These are phyloP conservation scores for Ormyrus thymus DNA, from an alignment of 2,888 invertebrate species.

Conservation along the genomic window DNA sequence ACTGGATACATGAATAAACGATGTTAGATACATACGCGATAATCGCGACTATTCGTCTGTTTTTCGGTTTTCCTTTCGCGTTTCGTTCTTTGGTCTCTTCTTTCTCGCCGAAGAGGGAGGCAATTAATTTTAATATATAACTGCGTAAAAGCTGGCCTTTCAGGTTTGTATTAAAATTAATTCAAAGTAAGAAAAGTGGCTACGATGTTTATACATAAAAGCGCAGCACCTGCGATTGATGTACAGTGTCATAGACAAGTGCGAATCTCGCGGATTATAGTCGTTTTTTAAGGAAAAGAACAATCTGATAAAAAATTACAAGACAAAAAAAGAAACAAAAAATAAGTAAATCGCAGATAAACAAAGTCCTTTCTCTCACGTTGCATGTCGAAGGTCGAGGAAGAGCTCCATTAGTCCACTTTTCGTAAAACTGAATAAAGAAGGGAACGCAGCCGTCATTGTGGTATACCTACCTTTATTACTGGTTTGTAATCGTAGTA, in stretches of 20 bases:
- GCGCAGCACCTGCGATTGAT: constrained; percentile 51
- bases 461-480: constrained; percentile 48
- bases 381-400: constrained; percentile 31
- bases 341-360: not conserved
- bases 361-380: constrained; percentile 39
- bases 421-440: constrained; percentile 26
- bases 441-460: constrained; percentile 38
- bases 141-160: constrained; percentile 68
- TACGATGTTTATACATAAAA: constrained; percentile 50
- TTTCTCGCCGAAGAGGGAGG: constrained; percentile 42
- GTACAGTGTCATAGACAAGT: constrained; percentile 54
- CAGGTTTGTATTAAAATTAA: constrained; percentile 67
- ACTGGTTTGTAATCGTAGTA: constrained; percentile 46
- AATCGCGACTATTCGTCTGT: constrained; percentile 23
- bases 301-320: constrained; percentile 20
- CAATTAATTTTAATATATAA: constrained; percentile 68
- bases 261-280: constrained; percentile 51
- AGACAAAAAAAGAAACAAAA: not conserved
- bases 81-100: constrained; percentile 5
- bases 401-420: constrained; percentile 40
- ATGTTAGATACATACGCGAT: constrained; percentile 37
- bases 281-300: constrained; percentile 53
- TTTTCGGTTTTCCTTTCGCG: constrained; percentile 12
- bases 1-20: constrained; percentile 1
- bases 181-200: constrained; percentile 51